Percentiles rank a stretch among this genome's conserved stretches.
phyloP scores from a whole-genome alignment of 2,888 invertebrate genomes.

The Poecilobothrus nobilitatus region DNA sequence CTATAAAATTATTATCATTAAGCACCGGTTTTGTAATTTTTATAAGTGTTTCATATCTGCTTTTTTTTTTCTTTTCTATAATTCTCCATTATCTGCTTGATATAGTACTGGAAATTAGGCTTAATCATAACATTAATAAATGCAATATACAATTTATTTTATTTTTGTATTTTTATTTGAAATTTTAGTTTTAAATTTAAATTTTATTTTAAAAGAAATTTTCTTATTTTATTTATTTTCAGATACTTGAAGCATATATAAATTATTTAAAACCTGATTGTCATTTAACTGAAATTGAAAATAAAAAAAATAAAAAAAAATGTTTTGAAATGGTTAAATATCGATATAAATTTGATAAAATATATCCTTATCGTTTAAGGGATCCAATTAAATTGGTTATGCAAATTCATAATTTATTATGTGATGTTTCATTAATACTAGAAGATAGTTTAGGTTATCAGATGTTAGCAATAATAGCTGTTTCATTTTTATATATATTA shows the following conservation, averaged over 20 bases:
- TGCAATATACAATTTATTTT: too few species aligned
- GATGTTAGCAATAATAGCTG: conserved; percentile 37
- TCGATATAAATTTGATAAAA: neutral
- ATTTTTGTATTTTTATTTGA: too few species aligned
- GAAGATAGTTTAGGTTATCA: conserved; percentile 40
- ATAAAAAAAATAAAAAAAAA: neutral
- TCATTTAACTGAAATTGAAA: neutral
- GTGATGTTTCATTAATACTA: conserved; percentile 37
- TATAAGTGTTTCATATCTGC: too few species aligned
- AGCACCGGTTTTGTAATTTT: too few species aligned
- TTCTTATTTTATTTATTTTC: too few species aligned
- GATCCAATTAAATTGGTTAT: neutral
- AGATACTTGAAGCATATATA: neutral
- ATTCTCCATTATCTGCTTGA: too few species aligned
- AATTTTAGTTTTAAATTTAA: too few species aligned
- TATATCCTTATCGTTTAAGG: neutral
- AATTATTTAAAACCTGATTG: neutral
- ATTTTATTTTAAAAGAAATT: too few species aligned
- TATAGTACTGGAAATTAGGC: too few species aligned
- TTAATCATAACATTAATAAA: too few species aligned
- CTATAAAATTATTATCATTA: too few species aligned
- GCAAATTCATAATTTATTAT: conserved; percentile 35
- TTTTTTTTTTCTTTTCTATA: too few species aligned
- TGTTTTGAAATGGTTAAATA: neutral
- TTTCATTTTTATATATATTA: conserved; percentile 39